Conservation (phyloP, 2,113 vertebrate genomes). For the Callochromis pleurospilus region DNA sequence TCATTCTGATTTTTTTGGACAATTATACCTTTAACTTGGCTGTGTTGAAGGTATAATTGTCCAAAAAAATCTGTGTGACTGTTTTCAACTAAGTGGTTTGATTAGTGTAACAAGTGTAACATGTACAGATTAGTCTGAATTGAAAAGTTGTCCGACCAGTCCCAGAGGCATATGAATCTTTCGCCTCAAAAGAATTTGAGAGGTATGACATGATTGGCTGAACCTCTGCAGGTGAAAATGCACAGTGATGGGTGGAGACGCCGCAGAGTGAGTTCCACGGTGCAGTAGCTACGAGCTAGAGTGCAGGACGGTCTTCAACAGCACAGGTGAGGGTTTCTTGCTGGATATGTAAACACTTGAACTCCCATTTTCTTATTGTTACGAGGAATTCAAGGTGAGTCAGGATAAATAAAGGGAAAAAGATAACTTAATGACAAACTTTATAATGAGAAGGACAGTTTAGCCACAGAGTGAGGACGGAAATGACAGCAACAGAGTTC, state of each 20-base stretch:
- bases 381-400: background rate
- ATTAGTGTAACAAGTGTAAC: background rate
- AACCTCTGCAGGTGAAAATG: background rate
- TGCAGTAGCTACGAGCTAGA: background rate
- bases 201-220: constrained; percentile 16
- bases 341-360: background rate
- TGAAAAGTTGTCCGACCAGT: constrained; percentile 15
- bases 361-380: background rate
- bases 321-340: constrained; percentile 14
- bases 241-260: constrained; percentile 2
- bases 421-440: background rate
- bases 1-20: no score
- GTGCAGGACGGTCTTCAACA: background rate
- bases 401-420: background rate
- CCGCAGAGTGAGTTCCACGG: background rate
- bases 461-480: background rate
- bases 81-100: background rate
- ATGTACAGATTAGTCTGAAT: background rate
- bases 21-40: no score
- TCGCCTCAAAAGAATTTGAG: constrained; percentile 2
- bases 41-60: background rate
- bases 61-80: background rate
- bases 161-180: background rate
- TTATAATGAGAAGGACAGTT: background rate
- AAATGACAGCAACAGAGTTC: background rate